A percentile compares a stretch with the other conserved stretches of the same genome.
Evolutionary conservation across 1,140 invertebrate genomes (phyloP).

Genomic region (Diuraphis noxia): DNA sequence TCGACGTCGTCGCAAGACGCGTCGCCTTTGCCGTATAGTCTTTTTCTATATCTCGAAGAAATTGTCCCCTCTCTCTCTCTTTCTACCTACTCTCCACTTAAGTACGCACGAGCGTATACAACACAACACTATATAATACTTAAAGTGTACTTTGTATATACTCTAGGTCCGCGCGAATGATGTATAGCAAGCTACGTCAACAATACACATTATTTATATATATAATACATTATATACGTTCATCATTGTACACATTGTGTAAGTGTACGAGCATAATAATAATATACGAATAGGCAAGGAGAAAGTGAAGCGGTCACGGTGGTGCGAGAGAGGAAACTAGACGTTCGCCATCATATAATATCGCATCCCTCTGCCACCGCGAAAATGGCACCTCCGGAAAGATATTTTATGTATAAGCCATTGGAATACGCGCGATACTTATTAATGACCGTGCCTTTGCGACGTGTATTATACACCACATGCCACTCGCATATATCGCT

Average conservation of each 20-base stretch:
- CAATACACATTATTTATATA: background rate
- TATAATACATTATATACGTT: background rate
- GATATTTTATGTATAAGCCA: background rate
- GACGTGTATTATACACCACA: background rate
- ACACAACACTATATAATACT: background rate
- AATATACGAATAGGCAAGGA: background rate
- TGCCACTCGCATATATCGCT: background rate
- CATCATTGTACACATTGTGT: background rate
- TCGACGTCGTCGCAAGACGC: background rate
- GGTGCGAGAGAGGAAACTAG: background rate
- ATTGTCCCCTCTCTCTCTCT: background rate
- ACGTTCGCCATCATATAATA: background rate
- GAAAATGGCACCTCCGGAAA: background rate
- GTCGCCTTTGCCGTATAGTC: background rate
- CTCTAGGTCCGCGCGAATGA: slow-evolving; percentile 6
- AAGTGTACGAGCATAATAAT: background rate
- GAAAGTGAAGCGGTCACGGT: background rate
- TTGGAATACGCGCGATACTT: background rate
- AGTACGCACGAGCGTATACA: background rate
- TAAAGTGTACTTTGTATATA: background rate
- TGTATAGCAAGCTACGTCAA: slow-evolving; percentile 24
- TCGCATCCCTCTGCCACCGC: background rate
- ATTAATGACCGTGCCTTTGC: background rate
- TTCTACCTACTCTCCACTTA: background rate
- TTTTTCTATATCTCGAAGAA: background rate